Percentiles rank a stretch among this genome's conserved stretches.
These are phyloP conservation scores for Phocoena phocoena DNA, from an alignment of 2,113 vertebrate species.

Conservation along the genomic window DNA sequence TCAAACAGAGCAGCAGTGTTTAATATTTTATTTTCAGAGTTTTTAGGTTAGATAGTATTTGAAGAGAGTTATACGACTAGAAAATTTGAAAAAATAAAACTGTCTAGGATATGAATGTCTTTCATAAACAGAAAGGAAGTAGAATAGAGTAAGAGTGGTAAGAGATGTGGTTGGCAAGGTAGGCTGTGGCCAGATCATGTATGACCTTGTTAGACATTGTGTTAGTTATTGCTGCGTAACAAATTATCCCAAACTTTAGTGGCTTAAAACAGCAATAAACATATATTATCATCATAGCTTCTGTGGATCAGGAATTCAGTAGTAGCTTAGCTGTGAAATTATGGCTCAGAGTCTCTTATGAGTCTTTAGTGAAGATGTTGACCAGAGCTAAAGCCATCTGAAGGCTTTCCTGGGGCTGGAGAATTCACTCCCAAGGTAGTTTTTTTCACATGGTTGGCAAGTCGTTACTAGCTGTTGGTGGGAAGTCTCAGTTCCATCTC, in stretches of 20 bases:
- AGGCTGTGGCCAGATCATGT: not conserved
- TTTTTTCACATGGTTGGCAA: not conserved
- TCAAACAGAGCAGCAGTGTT: not conserved
- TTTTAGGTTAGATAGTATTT: not conserved
- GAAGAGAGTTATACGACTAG: not conserved
- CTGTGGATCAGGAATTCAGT: not conserved
- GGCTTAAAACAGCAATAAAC: not conserved
- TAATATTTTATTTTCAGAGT: not conserved
- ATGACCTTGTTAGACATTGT: not conserved
- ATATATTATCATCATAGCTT: not conserved
- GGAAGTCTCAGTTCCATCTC: not conserved
- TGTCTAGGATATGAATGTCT: not conserved
- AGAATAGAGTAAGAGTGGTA: not conserved
- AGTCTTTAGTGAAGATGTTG: not conserved
- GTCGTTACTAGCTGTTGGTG: not conserved
- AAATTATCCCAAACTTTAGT: not conserved
- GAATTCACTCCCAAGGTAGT: not conserved
- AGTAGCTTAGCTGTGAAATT: not conserved
- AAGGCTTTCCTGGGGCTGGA: not conserved
- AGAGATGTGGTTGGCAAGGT: not conserved
- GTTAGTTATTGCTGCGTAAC: not conserved
- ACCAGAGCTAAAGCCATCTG: not conserved
- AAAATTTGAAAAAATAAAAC: not conserved
- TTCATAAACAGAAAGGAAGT: not conserved
- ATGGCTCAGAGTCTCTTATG: not conserved